Evolutionary conservation across 2,888 invertebrate species (phyloP).

Genomic region (Pristionchus maxplancki): DNA sequence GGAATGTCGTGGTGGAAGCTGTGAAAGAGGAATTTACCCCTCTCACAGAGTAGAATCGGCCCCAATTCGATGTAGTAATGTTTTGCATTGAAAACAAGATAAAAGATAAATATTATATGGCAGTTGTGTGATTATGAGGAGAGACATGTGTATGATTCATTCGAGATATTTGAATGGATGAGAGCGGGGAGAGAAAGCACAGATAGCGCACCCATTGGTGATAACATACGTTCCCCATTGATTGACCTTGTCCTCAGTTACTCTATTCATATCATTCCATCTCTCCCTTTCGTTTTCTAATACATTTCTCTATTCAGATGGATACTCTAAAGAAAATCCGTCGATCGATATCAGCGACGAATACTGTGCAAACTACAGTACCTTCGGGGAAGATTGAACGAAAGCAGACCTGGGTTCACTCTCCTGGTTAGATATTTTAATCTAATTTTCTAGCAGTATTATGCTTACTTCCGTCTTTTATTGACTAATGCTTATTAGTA

Average conservation of each 20-base stretch:
- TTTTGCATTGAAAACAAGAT: slow-evolving; percentile 33
- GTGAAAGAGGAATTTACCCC: slow-evolving; percentile 56
- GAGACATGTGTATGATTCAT: slow-evolving; percentile 42
- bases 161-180: slow-evolving; percentile 2
- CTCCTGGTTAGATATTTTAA: slow-evolving; percentile 41
- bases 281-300: background rate
- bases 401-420: slow-evolving; percentile 50
- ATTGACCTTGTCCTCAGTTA: slow-evolving; percentile 39
- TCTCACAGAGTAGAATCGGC: background rate
- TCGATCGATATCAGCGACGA: slow-evolving; percentile 50
- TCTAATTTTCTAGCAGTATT: background rate
- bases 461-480: background rate
- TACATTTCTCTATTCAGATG: slow-evolving; percentile 47
- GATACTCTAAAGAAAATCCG: slow-evolving; percentile 52
- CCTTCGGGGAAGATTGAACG: slow-evolving; percentile 45
- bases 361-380: slow-evolving; percentile 46
- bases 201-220: slow-evolving; percentile 6
- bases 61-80: slow-evolving; percentile 38
- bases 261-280: background rate
- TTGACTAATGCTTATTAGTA: no score
- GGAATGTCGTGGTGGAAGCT: slow-evolving; percentile 76
- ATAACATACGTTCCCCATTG: background rate
- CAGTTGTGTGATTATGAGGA: background rate
- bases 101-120: slow-evolving; percentile 15
- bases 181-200: background rate